phyloP scores from a whole-genome alignment of 35 echinoderm and acorn worm genomes.

The Heliocidaris tuberculata region DNA sequence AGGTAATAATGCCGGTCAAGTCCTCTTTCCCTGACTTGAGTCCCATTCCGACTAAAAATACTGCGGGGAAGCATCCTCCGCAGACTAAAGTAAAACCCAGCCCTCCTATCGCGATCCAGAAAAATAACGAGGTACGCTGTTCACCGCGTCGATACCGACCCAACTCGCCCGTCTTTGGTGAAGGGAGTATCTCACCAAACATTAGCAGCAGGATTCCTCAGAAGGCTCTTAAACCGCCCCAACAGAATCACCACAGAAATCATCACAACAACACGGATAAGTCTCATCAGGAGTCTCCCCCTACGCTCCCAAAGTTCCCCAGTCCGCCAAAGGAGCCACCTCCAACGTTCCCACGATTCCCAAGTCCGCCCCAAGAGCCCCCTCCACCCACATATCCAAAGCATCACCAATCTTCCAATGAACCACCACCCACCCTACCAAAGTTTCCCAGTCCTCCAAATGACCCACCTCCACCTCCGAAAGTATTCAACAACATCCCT shows the following conservation, averaged over 20 bases:
- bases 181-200: neutral
- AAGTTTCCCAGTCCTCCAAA: constrained; percentile 36
- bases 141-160: constrained; percentile 6
- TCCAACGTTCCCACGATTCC: constrained; percentile 23
- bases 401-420: neutral
- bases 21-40: constrained; percentile 36
- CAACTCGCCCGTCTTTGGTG: neutral
- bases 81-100: constrained; percentile 41
- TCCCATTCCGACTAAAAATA: constrained; percentile 13
- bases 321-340: constrained; percentile 28
- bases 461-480: constrained; percentile 8
- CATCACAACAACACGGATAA: neutral
- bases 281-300: neutral
- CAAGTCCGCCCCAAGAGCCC: constrained; percentile 30
- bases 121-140: neutral
- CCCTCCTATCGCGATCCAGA: constrained; percentile 30
- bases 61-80: neutral
- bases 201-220: neutral
- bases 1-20: constrained; percentile 43
- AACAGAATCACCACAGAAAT: constrained; percentile 3
- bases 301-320: constrained; percentile 38
- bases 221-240: constrained; percentile 23
- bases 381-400: constrained; percentile 21
- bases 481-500: neutral
- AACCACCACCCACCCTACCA: constrained; percentile 29